Conservation (phyloP, 2,797 vertebrate genomes). For the Danionella dracula region DNA sequence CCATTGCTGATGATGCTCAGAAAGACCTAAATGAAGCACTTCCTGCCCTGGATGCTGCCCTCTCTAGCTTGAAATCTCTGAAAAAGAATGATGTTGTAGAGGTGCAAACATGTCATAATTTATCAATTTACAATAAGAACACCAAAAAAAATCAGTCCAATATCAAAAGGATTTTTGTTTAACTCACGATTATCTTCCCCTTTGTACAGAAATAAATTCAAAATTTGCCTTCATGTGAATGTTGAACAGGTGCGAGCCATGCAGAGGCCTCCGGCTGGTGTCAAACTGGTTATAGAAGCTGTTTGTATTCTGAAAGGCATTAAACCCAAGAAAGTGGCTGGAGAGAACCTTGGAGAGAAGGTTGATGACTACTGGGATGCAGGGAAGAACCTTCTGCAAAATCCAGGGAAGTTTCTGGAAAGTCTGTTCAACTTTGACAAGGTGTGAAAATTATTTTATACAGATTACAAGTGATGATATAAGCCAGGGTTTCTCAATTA, state of each 20-base stretch:
- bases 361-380: conserved; percentile 91
- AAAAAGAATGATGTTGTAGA: conserved; percentile 88
- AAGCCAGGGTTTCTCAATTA: too few relatives aligned
- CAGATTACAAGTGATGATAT: too few relatives aligned
- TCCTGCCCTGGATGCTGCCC: conserved; percentile 79
- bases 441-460: conserved; percentile 58
- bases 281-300: conserved; percentile 90
- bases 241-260: conserved; percentile 76
- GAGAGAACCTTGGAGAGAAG: conserved; percentile 81
- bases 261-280: conserved; percentile 81
- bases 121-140: too few relatives aligned
- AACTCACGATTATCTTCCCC: too few relatives aligned
- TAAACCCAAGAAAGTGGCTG: conserved; percentile 82
- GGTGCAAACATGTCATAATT: conserved; percentile 67
- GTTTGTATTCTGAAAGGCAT: conserved; percentile 88
- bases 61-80: conserved; percentile 84
- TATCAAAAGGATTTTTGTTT: too few relatives aligned
- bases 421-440: conserved; percentile 85
- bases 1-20: conserved; percentile 84
- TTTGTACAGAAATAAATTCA: too few relatives aligned
- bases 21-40: conserved; percentile 85
- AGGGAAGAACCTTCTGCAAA: conserved; percentile 82
- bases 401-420: conserved; percentile 85
- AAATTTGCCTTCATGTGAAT: conserved; percentile 11
- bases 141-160: too few relatives aligned